Evolutionary conservation across 2,797 vertebrate species (phyloP).

Genomic region (Chaunax sp.): DNA sequence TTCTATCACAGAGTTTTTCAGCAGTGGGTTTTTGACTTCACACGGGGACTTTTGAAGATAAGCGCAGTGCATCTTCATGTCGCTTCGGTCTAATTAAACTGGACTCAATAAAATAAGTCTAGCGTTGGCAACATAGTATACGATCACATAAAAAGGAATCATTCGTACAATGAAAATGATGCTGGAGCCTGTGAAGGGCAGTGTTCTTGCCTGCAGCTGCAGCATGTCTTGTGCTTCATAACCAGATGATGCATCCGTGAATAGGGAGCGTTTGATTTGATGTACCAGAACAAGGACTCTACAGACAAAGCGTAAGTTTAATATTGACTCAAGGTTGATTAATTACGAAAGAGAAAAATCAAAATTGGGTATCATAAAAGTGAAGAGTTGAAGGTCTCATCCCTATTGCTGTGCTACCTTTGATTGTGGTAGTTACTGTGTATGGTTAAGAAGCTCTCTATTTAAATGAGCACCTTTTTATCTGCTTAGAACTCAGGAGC

Average conservation of each 20-base stretch:
- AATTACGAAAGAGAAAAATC: slow-evolving; percentile 28
- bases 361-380: slow-evolving; percentile 8
- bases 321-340: slow-evolving; percentile 30
- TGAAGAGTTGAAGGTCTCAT: slow-evolving; percentile 9
- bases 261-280: slow-evolving; percentile 29
- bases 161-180: slow-evolving; percentile 18
- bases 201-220: slow-evolving; percentile 29
- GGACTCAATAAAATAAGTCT: slow-evolving; percentile 19
- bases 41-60: neutral
- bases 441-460: slow-evolving; percentile 3
- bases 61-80: slow-evolving; percentile 2
- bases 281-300: slow-evolving; percentile 30
- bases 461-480: neutral
- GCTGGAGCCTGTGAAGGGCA: slow-evolving; percentile 23
- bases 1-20: neutral
- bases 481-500: neutral
- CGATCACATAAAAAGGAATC: slow-evolving; percentile 29
- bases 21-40: neutral
- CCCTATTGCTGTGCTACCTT: neutral
- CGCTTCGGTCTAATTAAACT: slow-evolving; percentile 17
- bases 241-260: slow-evolving; percentile 15
- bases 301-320: slow-evolving; percentile 19
- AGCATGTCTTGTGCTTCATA: slow-evolving; percentile 25
- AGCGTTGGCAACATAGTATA: slow-evolving; percentile 2
- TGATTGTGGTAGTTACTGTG: neutral